These are phyloP conservation scores for Apotomis turbidana DNA, from an alignment of 2,888 invertebrate genomes.

Conservation along the genomic window DNA sequence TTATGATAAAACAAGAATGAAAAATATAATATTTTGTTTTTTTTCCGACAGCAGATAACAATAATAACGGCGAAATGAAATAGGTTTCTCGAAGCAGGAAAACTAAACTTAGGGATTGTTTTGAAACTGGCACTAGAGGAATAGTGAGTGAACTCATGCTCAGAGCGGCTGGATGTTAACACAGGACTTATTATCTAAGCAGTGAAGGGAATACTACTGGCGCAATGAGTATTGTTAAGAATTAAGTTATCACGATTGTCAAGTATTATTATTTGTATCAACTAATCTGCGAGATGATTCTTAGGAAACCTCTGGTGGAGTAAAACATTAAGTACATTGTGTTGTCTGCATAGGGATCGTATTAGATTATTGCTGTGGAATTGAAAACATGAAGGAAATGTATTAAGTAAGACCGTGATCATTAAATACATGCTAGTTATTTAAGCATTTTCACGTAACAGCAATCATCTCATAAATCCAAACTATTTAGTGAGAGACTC, in stretches of 20 bases:
- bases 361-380: conserved; percentile 15
- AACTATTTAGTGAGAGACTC: not conserved
- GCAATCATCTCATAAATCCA: conserved; percentile 8
- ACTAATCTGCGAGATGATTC: conserved; percentile 6
- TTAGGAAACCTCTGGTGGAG: conserved; percentile 1
- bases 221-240: conserved; percentile 29
- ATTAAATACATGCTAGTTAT: not conserved
- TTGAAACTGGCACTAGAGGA: not conserved
- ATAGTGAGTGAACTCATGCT: no score
- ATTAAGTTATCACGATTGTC: conserved; percentile 32
- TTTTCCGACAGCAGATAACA: not conserved
- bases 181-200: not conserved
- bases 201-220: conserved; percentile 31
- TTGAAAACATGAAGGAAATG: not conserved
- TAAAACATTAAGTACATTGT: conserved; percentile 1
- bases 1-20: conserved; percentile 24
- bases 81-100: not conserved
- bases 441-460: conserved; percentile 1
- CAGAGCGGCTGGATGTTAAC: no score
- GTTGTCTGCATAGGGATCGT: conserved; percentile 3
- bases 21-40: conserved; percentile 1
- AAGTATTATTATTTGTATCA: conserved; percentile 35
- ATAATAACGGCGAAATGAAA: not conserved
- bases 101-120: not conserved
- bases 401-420: not conserved